Percentiles rank a stretch among this genome's conserved stretches.
Evolutionary conservation across 1,140 invertebrate genomes (phyloP).

Genomic region (Amyelois transitella): DNA sequence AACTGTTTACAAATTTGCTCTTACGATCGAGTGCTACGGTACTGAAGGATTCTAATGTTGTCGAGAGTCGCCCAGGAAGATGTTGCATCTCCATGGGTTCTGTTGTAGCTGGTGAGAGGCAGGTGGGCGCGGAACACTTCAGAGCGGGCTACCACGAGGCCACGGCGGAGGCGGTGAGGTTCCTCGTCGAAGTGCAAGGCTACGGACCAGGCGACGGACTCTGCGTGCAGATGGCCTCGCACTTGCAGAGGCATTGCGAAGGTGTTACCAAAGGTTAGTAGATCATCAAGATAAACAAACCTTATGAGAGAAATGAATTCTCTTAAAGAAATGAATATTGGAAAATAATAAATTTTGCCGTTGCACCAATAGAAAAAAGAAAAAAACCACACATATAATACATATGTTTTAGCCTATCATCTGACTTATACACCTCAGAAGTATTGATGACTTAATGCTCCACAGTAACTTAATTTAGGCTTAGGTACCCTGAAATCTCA

Average conservation of each 20-base stretch:
- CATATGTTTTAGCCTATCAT: too few species aligned
- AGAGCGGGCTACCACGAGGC: constrained; percentile 92
- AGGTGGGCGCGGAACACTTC: constrained; percentile 77
- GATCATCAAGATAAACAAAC: not conserved
- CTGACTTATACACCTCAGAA: too few species aligned
- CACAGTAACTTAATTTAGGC: too few species aligned
- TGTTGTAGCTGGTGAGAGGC: constrained; percentile 63
- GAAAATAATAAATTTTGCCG: too few species aligned
- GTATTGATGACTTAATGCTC: too few species aligned
- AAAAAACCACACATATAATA: too few species aligned
- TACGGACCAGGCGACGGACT: constrained; percentile 85
- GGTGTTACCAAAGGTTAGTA: constrained; percentile 75
- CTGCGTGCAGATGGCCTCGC: constrained; percentile 86
- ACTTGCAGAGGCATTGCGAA: constrained; percentile 90
- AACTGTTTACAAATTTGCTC: constrained; percentile 14
- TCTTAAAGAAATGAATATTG: too few species aligned
- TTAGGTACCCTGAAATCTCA: too few species aligned
- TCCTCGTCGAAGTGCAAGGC: constrained; percentile 90
- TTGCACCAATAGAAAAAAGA: too few species aligned
- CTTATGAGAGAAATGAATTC: too few species aligned
- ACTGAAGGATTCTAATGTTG: constrained; percentile 52
- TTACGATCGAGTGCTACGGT: not conserved
- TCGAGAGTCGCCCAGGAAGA: constrained; percentile 41
- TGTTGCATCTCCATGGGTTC: constrained; percentile 45
- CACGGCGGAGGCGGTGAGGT: constrained; percentile 90